Base-by-base conservation (phyloP, 2,797 vertebrate genomes). In the Gymnothorax javanicus region DNA sequence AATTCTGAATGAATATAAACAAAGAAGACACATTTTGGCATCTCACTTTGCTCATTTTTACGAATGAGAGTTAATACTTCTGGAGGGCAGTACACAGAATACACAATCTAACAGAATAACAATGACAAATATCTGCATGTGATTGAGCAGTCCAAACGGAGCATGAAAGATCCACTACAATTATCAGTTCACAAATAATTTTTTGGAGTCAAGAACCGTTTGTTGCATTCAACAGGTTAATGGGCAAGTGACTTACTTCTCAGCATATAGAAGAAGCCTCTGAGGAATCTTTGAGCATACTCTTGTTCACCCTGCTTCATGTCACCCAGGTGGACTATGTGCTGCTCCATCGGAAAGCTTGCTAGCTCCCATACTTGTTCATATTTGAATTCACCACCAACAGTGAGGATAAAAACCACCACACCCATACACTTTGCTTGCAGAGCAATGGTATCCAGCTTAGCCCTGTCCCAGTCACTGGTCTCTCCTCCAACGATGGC, bases 341-440 rank as follows among this genome's bases (percentile, higher is more conserved):
- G 97, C 91, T 98, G 97, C 4, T 95, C 94, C 0, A 88, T n/a
- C 0, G 97, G 97, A 0, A 3, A 2, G 56, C 97, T 96, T 33
- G 95, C 96, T 87, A 97, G 87, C 3, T 85, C 90, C 87, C 94
- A 92, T 91, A 96, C 92, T 87, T 98, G 92, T 0, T 15, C 87
- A 25, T 90, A 92, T 87, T 91, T 94, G 54, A 96, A 91, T 0
- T 91, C 88, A 0, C 88, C 87, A 1, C 97, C 97, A 25, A 98
- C 92, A 0, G 94, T 95, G 89, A 98, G 89, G 84, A 95, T 95
- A 13, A 98, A 96, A 87, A 98, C 0, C 0, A 95, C 94, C 90
- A 97, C 93, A 0, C 96, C 97, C 84, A 95, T 93, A 86, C 97
- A 98, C 89, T 96, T 96, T 81, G 95, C 97, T 91, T 93, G 92